A percentile compares a stretch with the other conserved stretches of the same genome.
Evolutionary conservation across 1,140 invertebrate genomes (phyloP).

Genomic region (Andricus grossulariae): DNA sequence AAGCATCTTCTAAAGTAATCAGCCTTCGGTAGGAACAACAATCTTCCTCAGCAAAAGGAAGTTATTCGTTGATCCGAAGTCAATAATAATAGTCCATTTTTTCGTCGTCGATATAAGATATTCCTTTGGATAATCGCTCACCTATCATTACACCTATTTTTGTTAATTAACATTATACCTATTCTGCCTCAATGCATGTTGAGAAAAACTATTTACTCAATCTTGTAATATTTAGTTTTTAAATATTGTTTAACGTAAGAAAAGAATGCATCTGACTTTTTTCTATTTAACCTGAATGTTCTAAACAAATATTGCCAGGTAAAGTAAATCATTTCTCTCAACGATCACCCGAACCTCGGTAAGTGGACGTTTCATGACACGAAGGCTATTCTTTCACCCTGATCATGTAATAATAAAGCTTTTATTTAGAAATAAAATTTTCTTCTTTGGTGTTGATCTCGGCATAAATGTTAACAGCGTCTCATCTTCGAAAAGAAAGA

Average conservation of each 20-base stretch:
- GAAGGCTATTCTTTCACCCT: slow-evolving; percentile 22
- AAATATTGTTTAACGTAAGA: not conserved
- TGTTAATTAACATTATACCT: slow-evolving; percentile 23
- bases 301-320: not conserved
- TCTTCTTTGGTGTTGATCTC: not conserved
- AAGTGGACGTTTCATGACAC: slow-evolving; percentile 21
- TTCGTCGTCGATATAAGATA: slow-evolving; percentile 16
- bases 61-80: slow-evolving; percentile 36
- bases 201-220: not conserved
- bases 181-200: slow-evolving; percentile 10
- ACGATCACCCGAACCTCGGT: slow-evolving; percentile 20
- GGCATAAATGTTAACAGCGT: not conserved
- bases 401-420: slow-evolving; percentile 11
- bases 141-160: slow-evolving; percentile 21
- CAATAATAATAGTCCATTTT: not conserved
- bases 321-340: slow-evolving; percentile 10
- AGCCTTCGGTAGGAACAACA: slow-evolving; percentile 41
- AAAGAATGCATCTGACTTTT: not conserved
- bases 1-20: slow-evolving; percentile 41
- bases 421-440: not conserved
- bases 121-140: slow-evolving; percentile 17
- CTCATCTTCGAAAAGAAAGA: not conserved
- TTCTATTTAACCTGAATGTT: not conserved
- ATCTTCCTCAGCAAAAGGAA: slow-evolving; percentile 13
- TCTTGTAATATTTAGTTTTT: slow-evolving; percentile 1